Evolutionary conservation across 2,888 invertebrate genomes (phyloP), one percentile per base, ranked within the genome.

Genomic region (Lithosia quadra): DNA sequence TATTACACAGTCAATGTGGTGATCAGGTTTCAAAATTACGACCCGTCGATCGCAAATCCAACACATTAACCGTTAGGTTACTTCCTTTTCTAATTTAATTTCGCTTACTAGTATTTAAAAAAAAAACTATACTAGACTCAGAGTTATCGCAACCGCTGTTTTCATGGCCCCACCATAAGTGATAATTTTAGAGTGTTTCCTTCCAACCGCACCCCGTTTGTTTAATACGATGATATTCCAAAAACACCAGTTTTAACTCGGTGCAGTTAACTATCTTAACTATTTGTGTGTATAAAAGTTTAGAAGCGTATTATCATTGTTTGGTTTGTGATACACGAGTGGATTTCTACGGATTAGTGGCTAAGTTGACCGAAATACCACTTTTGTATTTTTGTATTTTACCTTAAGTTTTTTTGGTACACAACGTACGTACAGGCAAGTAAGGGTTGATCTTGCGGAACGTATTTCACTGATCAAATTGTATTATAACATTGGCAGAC

Each of bases 181-280:
- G 60, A 71, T 75, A 71, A 72, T 70, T 80, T 71, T 55, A 49
- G 72, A 76, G 71, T 65, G 62, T 73, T 77, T 79, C 74, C 71
- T 77, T 71, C 71, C 74, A 74, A 75, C 75, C 75, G 74, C 56
- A 65, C 49, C 60, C 65, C 63, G 82, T 85, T 84, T 84, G 80
- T 85, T 85, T 84, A 83, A 72, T 74, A 71, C 78, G 72, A 84
- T 85, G 85, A 85, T 82, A 69, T 76, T 81, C 67, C 78, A 81
- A 85, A 58, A 80, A 77, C 61, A 58, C 36, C n/a, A 39, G 49
- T 53, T 67, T 67, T 57, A 55, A 63, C 59, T 28, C 15, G 18
- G 56, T 68, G 72, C 67, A 39, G 69, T 71, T 63, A 63, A 66
- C 55, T 69, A 55, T 59, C 63, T 70, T 67, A 70, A 67, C 67